Conservation (phyloP, 2,888 invertebrate genomes). For the Acrobasis consociella region DNA sequence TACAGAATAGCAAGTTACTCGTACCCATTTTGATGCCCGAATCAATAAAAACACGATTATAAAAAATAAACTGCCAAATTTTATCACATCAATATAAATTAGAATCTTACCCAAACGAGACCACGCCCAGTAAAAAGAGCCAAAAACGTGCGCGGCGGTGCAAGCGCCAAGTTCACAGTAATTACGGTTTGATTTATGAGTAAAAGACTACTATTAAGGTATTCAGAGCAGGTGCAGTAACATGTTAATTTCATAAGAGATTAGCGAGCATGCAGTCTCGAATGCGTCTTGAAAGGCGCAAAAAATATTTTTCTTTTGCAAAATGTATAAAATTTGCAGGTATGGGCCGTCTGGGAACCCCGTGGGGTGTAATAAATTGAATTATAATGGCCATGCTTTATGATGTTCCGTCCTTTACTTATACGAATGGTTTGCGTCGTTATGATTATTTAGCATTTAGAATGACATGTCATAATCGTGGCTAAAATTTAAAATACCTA, state of each 20-base stretch:
- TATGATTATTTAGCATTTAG: neutral
- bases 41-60: neutral
- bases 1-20: neutral
- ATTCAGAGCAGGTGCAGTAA: slow-evolving; percentile 45
- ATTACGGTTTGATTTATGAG: slow-evolving; percentile 68
- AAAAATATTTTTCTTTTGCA: neutral
- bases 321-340: neutral
- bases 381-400: slow-evolving; percentile 1
- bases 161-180: slow-evolving; percentile 43
- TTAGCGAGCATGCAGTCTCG: slow-evolving; percentile 19
- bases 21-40: neutral
- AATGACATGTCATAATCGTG: neutral
- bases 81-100: slow-evolving; percentile 17
- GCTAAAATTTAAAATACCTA: neutral
- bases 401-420: neutral
- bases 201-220: slow-evolving; percentile 51
- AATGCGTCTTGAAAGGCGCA: neutral
- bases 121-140: slow-evolving; percentile 28
- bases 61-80: slow-evolving; percentile 5
- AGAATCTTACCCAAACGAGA: slow-evolving; percentile 16
- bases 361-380: slow-evolving; percentile 10
- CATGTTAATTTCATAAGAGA: slow-evolving; percentile 54
- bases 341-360: neutral
- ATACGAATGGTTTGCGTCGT: neutral
- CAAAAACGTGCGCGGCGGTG: slow-evolving; percentile 32